Percentiles rank a stretch among this genome's conserved stretches.
Evolutionary conservation across 2,113 vertebrate genomes (phyloP).

Genomic region (Sitta europaea): DNA sequence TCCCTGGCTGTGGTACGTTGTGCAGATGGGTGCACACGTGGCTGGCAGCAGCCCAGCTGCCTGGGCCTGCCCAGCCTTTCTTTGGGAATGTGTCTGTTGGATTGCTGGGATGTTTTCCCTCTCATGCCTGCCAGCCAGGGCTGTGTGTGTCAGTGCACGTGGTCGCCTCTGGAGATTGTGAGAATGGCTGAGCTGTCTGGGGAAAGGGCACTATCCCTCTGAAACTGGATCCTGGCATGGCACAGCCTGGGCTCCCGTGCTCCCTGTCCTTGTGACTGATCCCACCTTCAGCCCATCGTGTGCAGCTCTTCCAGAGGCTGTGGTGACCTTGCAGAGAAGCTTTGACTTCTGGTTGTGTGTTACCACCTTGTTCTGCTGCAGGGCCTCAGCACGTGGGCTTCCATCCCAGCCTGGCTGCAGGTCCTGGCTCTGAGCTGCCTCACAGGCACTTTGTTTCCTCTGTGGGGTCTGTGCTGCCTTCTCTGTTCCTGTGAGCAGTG

Average conservation of each 20-base stretch:
- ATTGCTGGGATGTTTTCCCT: neutral
- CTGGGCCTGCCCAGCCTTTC: neutral
- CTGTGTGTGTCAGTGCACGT: neutral
- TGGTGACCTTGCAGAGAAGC: neutral
- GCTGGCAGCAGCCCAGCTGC: neutral
- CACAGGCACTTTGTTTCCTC: rapidly evolving
- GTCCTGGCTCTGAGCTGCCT: neutral
- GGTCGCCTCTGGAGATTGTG: neutral
- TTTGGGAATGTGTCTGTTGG: neutral
- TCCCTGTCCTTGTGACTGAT: neutral
- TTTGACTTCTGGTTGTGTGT: neutral
- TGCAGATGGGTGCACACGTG: rapidly evolving
- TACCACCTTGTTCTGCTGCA: neutral
- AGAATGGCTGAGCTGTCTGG: neutral
- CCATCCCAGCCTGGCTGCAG: neutral
- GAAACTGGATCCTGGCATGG: neutral
- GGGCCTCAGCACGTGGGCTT: neutral
- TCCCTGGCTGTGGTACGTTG: neutral
- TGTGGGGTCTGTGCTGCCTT: neutral
- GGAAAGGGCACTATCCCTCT: neutral
- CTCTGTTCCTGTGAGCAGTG: neutral
- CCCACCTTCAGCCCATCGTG: neutral
- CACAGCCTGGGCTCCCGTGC: neutral
- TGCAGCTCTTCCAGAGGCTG: neutral
- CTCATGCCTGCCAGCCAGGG: neutral